phyloP scores from a whole-genome alignment of 2,113 vertebrate genomes.

The Salvator merianae region DNA sequence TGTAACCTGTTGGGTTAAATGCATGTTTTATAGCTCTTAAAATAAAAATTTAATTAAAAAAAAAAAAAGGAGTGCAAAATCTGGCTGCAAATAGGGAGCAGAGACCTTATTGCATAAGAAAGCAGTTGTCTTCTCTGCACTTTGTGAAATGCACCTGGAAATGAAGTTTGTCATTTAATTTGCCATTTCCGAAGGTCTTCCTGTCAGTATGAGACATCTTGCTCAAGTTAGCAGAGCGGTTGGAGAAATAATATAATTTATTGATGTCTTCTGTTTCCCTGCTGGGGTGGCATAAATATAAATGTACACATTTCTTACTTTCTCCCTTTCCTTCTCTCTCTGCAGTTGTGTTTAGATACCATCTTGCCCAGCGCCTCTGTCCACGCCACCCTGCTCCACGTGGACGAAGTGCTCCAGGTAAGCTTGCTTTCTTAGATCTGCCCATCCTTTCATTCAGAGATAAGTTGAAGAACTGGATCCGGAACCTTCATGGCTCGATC shows the following conservation, averaged over 20 bases:
- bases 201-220: slow-evolving; percentile 6
- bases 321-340: not conserved
- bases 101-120: accelerated
- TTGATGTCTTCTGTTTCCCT: slow-evolving; percentile 25
- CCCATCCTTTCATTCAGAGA: not conserved
- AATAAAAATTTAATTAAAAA: not conserved
- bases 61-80: not conserved
- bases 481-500: not conserved
- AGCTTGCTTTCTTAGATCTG: not conserved
- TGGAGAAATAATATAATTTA: slow-evolving; percentile 25
- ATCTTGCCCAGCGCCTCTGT: not conserved
- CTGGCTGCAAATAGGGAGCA: not conserved
- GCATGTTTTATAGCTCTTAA: too few relatives aligned
- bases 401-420: too few relatives aligned
- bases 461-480: not conserved
- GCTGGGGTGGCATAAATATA: slow-evolving; percentile 10
- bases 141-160: slow-evolving; percentile 16
- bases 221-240: not conserved
- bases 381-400: not conserved
- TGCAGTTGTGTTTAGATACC: not conserved
- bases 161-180: slow-evolving; percentile 34
- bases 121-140: not conserved
- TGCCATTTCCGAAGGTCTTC: not conserved
- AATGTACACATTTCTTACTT: not conserved
- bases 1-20: too few relatives aligned